Percentiles rank a stretch among this genome's conserved stretches.
Conservation (phyloP, 2,797 vertebrate genomes). For the Phyllotis vaccarum region DNA sequence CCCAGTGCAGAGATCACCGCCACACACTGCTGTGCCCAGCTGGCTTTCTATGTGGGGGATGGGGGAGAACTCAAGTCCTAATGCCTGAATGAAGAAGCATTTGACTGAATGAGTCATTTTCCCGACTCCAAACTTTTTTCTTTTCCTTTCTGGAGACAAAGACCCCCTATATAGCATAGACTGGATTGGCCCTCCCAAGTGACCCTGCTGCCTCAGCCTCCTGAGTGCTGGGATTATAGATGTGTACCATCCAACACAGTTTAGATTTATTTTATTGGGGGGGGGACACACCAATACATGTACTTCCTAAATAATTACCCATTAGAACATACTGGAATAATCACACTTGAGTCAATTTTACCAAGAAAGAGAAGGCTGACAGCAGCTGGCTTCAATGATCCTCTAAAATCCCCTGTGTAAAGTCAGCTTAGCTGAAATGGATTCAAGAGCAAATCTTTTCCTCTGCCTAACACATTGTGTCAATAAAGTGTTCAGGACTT, state of each 20-base stretch:
- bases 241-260: background rate
- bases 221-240: background rate
- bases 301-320: conserved; percentile 39
- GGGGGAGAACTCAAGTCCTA: background rate
- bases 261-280: conserved; percentile 26
- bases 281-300: background rate
- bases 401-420: background rate
- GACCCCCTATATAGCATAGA: background rate
- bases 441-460: background rate
- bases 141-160: background rate
- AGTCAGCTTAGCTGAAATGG: background rate
- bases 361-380: background rate
- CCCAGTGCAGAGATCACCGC: background rate
- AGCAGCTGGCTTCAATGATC: background rate
- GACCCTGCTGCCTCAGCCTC: background rate
- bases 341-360: background rate
- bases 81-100: background rate
- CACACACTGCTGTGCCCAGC: background rate
- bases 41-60: background rate
- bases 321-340: background rate
- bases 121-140: background rate
- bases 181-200: background rate
- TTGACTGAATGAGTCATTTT: background rate
- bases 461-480: background rate
- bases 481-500: background rate